Percentiles rank a stretch among this genome's conserved stretches.
phyloP scores from a whole-genome alignment of 2,113 vertebrate genomes.

The Sitta europaea region DNA sequence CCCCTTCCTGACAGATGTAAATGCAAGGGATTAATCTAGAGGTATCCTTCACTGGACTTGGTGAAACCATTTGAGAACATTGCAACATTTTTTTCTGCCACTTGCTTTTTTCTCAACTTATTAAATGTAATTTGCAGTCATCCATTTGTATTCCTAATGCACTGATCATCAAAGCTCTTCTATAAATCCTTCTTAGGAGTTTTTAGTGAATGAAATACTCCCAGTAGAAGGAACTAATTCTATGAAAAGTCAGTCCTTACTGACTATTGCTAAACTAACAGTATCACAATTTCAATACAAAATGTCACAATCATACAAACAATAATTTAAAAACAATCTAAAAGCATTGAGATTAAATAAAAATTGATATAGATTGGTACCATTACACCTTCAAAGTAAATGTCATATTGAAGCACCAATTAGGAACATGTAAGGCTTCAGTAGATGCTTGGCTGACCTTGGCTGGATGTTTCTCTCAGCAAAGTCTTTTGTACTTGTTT shows the following conservation, averaged over 20 bases:
- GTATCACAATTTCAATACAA: not conserved
- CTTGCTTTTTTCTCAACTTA: not conserved
- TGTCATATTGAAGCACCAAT: not conserved
- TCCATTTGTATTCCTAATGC: not conserved
- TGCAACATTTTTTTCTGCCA: not conserved
- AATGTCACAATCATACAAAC: not conserved
- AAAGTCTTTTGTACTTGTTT: conserved; percentile 75
- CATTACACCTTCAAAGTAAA: not conserved
- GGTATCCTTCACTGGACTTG: not conserved
- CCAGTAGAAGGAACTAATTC: not conserved
- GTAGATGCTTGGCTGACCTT: conserved; percentile 71
- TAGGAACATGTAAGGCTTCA: not conserved
- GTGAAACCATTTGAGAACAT: not conserved
- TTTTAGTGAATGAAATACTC: not conserved
- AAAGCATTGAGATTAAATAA: not conserved
- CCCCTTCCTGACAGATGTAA: not conserved
- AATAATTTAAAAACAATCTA: not conserved
- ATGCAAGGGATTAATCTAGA: not conserved
- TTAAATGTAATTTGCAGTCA: not conserved
- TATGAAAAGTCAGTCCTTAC: not conserved
- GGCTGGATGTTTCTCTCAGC: conserved; percentile 79
- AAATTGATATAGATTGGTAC: not conserved
- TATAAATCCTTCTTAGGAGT: not conserved
- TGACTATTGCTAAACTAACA: not conserved
- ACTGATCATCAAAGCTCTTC: not conserved